Percentiles rank a stretch among this genome's conserved stretches.
These are phyloP conservation scores for Nyctereutes procyonoides DNA, from an alignment of 2,113 vertebrate species.

Conservation along the genomic window DNA sequence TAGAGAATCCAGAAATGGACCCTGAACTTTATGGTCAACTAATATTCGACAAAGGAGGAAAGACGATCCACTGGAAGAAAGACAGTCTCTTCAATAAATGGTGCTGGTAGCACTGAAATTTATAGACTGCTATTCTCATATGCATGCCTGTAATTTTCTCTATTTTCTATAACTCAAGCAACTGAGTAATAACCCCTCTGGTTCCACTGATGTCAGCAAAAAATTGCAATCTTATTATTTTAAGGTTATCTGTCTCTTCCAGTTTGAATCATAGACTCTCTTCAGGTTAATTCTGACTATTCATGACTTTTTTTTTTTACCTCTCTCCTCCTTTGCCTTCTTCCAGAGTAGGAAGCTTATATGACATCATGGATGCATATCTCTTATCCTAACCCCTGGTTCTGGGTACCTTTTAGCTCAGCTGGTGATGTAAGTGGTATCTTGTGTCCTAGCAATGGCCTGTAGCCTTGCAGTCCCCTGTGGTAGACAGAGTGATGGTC, in stretches of 20 bases:
- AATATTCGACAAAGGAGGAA: no score
- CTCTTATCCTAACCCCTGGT: not conserved
- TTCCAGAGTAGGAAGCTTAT: not conserved
- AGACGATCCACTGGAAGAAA: no score
- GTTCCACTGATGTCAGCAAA: constrained; percentile 60
- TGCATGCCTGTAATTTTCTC: not conserved
- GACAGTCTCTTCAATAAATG: no score
- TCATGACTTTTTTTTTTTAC: not conserved
- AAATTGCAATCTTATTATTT: constrained; percentile 41
- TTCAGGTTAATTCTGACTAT: not conserved
- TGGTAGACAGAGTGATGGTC: not conserved
- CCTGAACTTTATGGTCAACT: no score
- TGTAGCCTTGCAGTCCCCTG: not conserved
- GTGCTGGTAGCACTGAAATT: not conserved
- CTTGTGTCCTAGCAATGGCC: not conserved
- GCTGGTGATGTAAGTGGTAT: not conserved
- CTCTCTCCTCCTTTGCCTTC: not conserved
- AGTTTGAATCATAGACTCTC: constrained; percentile 58
- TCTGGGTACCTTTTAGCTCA: not conserved
- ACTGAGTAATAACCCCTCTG: constrained; percentile 43
- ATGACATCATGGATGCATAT: no score
- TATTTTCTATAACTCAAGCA: constrained; percentile 38
- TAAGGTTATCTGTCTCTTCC: constrained; percentile 53
- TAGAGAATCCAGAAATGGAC: no score
- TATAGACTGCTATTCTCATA: not conserved